Conservation (phyloP, 2,888 invertebrate genomes). For the Parnassius smintheus region DNA sequence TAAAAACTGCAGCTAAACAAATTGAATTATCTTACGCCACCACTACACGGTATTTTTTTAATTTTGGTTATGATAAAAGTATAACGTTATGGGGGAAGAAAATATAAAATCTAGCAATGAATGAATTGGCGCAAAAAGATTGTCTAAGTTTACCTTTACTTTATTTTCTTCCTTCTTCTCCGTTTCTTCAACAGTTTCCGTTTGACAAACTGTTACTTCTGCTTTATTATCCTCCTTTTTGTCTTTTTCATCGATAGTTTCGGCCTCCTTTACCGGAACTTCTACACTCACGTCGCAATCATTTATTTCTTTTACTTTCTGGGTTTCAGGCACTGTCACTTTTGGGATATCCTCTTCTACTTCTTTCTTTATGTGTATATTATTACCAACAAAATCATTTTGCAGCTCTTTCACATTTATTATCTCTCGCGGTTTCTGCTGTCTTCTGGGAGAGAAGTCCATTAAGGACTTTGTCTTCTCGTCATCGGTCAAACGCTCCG, state of each 20-base stretch:
- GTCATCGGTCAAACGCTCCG: slow-evolving; percentile 66
- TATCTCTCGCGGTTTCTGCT: slow-evolving; percentile 59
- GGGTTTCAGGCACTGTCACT: background rate
- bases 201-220: slow-evolving; percentile 2
- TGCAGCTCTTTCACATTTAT: slow-evolving; percentile 74
- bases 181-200: slow-evolving; percentile 6
- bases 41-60: too few relatives aligned
- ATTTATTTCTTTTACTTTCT: background rate
- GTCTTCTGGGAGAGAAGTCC: slow-evolving; percentile 56
- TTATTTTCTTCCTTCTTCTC: slow-evolving; percentile 5
- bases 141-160: background rate
- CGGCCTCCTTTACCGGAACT: slow-evolving; percentile 3
- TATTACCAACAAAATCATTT: slow-evolving; percentile 67
- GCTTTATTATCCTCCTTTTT: slow-evolving; percentile 5
- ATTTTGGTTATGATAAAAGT: too few relatives aligned
- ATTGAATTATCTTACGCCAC: too few relatives aligned
- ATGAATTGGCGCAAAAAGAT: too few relatives aligned
- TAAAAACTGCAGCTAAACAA: too few relatives aligned
- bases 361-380: slow-evolving; percentile 64
- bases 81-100: too few relatives aligned
- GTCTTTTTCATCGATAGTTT: slow-evolving; percentile 3
- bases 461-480: slow-evolving; percentile 48
- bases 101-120: too few relatives aligned
- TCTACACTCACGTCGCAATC: background rate
- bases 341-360: slow-evolving; percentile 37